Percentiles rank a stretch among this genome's conserved stretches.
Evolutionary conservation across 2,888 invertebrate species (phyloP).

Genomic region (Cataglyphis albicans): DNA sequence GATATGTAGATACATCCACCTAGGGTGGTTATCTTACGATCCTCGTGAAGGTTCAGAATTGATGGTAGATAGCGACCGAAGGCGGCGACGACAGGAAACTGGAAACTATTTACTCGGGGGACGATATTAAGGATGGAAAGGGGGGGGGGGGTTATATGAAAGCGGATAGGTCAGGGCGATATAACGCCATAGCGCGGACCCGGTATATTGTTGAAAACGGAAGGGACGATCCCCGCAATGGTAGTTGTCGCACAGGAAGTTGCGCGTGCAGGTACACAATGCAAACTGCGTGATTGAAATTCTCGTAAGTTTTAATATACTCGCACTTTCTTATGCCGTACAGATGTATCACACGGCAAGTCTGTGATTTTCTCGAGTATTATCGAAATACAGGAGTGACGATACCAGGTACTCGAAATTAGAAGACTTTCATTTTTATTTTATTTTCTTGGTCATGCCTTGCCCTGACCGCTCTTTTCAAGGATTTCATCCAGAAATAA

Average conservation of each 20-base stretch:
- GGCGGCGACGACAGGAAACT: slow-evolving; percentile 78
- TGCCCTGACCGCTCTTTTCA: background rate
- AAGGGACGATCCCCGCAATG: slow-evolving; percentile 63
- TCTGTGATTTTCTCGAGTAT: slow-evolving; percentile 27
- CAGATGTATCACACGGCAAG: background rate
- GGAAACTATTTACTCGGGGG: slow-evolving; percentile 82
- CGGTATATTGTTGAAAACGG: slow-evolving; percentile 73
- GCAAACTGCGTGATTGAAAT: slow-evolving; percentile 66
- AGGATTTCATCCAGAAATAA: slow-evolving; percentile 58
- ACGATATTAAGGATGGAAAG: slow-evolving; percentile 78
- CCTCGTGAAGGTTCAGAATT: slow-evolving; percentile 74
- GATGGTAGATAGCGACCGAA: slow-evolving; percentile 73
- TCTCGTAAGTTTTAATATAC: slow-evolving; percentile 76
- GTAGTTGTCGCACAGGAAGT: slow-evolving; percentile 64
- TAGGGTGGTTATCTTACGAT: slow-evolving; percentile 72
- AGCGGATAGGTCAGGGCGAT: slow-evolving; percentile 79
- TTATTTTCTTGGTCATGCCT: background rate
- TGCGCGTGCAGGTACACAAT: slow-evolving; percentile 42
- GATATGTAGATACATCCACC: slow-evolving; percentile 25
- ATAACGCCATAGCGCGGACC: slow-evolving; percentile 67
- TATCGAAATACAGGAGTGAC: slow-evolving; percentile 37
- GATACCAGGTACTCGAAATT: background rate
- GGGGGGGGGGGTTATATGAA: slow-evolving; percentile 76
- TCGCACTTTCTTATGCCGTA: slow-evolving; percentile 46
- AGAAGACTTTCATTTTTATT: slow-evolving; percentile 49